These are phyloP conservation scores for Stegodyphus mimosarum DNA, from an alignment of 1,140 invertebrate genomes.

Conservation along the genomic window DNA sequence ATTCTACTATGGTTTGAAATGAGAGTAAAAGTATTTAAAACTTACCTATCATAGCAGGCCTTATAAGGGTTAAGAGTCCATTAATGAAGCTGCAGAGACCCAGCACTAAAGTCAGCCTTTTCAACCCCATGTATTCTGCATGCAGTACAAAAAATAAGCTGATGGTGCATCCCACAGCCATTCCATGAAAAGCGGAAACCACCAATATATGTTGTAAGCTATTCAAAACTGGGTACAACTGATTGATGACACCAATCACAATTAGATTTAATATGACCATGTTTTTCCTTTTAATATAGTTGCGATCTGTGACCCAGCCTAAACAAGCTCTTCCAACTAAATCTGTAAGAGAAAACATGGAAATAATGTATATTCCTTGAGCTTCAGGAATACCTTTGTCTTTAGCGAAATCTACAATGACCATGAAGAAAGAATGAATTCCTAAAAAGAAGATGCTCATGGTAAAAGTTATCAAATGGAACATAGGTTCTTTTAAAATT, in stretches of 20 bases:
- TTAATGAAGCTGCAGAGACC: constrained; percentile 58
- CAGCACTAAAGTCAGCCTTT: constrained; percentile 48
- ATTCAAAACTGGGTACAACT: constrained; percentile 37
- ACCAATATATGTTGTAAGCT: constrained; percentile 4
- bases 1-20: neutral
- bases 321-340: constrained; percentile 56
- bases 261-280: constrained; percentile 37
- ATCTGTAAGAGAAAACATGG: constrained; percentile 58
- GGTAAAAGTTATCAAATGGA: constrained; percentile 37
- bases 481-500: constrained; percentile 32
- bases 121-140: constrained; percentile 47
- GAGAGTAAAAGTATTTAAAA: neutral
- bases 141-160: constrained; percentile 54
- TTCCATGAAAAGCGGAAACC: constrained; percentile 37
- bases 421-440: constrained; percentile 43
- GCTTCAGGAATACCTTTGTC: constrained; percentile 54
- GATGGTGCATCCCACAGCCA: constrained; percentile 42
- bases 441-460: constrained; percentile 38
- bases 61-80: constrained; percentile 28
- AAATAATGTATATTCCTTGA: constrained; percentile 59
- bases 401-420: constrained; percentile 63
- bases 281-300: constrained; percentile 38
- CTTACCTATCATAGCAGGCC: constrained; percentile 61
- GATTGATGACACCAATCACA: constrained; percentile 40
- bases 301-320: constrained; percentile 60